These are phyloP conservation scores for Rutilus rutilus DNA, from an alignment of 2,113 vertebrate genomes.

Conservation along the genomic window DNA sequence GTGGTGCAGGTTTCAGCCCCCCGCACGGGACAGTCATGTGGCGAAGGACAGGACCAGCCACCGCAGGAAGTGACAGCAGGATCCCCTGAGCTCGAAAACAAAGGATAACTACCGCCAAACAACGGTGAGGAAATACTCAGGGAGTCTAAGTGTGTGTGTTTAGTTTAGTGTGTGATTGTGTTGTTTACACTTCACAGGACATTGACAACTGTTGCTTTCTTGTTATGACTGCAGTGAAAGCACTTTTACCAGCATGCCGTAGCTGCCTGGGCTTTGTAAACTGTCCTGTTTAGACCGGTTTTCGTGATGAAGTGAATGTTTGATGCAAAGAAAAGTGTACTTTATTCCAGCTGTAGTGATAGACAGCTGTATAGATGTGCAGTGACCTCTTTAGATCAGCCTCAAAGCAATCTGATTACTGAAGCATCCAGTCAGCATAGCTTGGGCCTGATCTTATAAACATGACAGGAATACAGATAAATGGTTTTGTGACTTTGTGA, in stretches of 20 bases:
- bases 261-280: not conserved
- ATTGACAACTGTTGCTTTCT: constrained; percentile 21
- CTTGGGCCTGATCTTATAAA: constrained; percentile 22
- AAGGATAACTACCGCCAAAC: not conserved
- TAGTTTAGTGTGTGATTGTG: not conserved
- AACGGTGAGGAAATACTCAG: constrained; percentile 23
- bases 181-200: constrained; percentile 17
- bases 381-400: constrained; percentile 17
- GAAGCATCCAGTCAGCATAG: constrained; percentile 9
- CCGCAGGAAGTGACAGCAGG: constrained; percentile 10
- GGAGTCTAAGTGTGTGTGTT: not conserved
- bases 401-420: constrained; percentile 16
- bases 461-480: not conserved
- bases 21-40: constrained; percentile 1
- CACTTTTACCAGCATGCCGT: constrained; percentile 5
- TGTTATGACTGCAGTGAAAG: not conserved
- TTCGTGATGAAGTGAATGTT: not conserved
- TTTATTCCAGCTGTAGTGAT: not conserved
- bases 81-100: constrained; percentile 19
- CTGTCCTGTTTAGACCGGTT: not conserved
- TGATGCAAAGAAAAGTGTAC: not conserved
- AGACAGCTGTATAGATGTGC: not conserved
- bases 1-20: not conserved
- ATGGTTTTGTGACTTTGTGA: constrained; percentile 7
- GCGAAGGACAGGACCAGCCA: not conserved